Conservation (phyloP, 2,113 vertebrate species). For the Nettapus auritus region DNA sequence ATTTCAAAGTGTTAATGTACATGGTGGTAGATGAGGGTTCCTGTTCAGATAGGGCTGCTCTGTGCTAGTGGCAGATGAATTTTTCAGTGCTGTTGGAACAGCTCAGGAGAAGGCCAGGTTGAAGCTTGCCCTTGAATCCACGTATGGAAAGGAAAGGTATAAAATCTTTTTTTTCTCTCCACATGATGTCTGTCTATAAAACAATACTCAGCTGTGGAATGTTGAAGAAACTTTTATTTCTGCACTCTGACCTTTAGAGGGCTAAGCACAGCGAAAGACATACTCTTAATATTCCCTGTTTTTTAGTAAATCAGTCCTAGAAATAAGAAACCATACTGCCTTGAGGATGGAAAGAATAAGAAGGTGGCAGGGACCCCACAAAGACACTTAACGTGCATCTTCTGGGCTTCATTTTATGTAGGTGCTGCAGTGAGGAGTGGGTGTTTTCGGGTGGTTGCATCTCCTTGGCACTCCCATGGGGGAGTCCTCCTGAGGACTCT, state of each 20-base stretch:
- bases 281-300: neutral
- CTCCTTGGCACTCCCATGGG: neutral
- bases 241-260: neutral
- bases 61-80: neutral
- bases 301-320: neutral
- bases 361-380: neutral
- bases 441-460: neutral
- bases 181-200: neutral
- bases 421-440: neutral
- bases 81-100: neutral
- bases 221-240: neutral
- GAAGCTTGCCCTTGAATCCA: neutral
- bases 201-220: neutral
- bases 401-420: neutral
- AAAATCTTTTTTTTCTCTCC: neutral
- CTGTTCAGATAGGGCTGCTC: neutral
- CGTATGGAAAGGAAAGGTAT: neutral
- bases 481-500: accelerated
- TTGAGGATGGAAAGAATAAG: neutral
- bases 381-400: neutral
- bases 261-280: neutral
- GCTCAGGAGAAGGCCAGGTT: neutral
- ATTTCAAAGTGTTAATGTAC: neutral
- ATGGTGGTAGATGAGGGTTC: neutral
- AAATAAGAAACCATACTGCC: neutral